Base-by-base conservation (phyloP, 92 coral and sea anemone species). In the Heliopora coerulea region DNA sequence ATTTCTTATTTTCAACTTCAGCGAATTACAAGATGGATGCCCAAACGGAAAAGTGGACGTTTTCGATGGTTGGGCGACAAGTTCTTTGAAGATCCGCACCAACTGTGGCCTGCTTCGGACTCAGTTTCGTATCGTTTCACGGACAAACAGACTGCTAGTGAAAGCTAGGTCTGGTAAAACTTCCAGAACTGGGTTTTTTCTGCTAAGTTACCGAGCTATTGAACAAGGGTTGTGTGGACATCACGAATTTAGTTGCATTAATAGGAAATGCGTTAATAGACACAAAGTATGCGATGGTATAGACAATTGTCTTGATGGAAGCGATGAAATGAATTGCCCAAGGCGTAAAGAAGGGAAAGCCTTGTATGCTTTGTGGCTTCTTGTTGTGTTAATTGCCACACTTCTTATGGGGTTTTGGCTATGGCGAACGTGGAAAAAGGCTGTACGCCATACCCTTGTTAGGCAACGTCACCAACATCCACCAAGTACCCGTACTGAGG, bases 341-440 rank as follows among this genome's bases (percentile, higher is more conserved):
- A 42, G 57, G 26, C 59, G 73, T n/a, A 78, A 82, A 56, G 83
- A 78, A 3, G 41, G 79, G 8, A 73, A 88, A 42, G 57, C 96
- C 10, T 86, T 96, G 91, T 95, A 95, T 80, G 84, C 84, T 59
- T 83, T 90, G 56, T 95, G 99, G 99, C 88, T 92, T 2, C 85
- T 95, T 13, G 80, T 90, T 62, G 85, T 88, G 13, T 87, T 90
- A 1, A 80, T 89, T 3, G 96, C 86, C 17, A 80, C 86, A 85
- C 60, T 95, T 8, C 74, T 95, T 8, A 86, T 95, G 74, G 99
- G 91, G 0, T 72, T 90, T 1, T 95, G 99, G 99, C 72, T 95
- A 48, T 90, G 96, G 96, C 74, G 86, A 39, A 91, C 89, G 8
- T 95, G 99, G 99, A 83, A 82, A 21, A 95, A 82, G 65, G 79